A percentile compares a stretch with the other conserved stretches of the same genome.
Evolutionary conservation across 1,140 invertebrate genomes (phyloP).

Genomic region (Leptinotarsa texana): DNA sequence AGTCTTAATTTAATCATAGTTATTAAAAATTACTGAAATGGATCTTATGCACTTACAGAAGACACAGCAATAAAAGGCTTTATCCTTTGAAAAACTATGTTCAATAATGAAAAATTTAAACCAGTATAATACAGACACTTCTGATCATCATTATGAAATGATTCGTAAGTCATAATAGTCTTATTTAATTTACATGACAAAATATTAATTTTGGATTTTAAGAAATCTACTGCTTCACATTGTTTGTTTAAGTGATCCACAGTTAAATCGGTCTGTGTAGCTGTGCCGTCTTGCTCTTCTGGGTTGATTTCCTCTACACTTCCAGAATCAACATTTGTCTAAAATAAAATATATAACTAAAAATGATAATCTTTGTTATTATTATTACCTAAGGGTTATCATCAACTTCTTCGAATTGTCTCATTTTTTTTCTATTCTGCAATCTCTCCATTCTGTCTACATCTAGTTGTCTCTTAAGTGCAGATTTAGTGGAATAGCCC

Average conservation of each 20-base stretch:
- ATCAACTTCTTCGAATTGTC: neutral
- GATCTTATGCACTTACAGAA: neutral
- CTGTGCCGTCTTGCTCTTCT: too few species aligned
- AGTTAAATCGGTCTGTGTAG: too few species aligned
- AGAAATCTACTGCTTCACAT: too few species aligned
- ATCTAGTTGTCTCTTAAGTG: neutral
- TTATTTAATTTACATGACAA: neutral
- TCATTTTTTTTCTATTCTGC: neutral
- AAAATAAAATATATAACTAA: too few species aligned
- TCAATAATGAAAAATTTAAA: neutral
- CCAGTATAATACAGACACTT: conserved; percentile 20
- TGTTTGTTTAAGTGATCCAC: too few species aligned
- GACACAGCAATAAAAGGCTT: neutral
- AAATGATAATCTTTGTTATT: too few species aligned
- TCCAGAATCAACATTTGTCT: too few species aligned
- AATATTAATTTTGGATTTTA: too few species aligned
- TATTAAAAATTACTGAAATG: conserved; percentile 7
- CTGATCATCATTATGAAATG: neutral
- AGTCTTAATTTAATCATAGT: conserved; percentile 21
- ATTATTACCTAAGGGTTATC: too few species aligned
- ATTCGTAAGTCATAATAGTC: neutral
- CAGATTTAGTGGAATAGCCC: neutral
- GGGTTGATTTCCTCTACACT: too few species aligned
- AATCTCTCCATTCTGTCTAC: conserved; percentile 15
- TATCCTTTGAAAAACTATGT: too few species aligned